phyloP scores from a whole-genome alignment of 30 jellyfish, hydroid and myxozoan species.

The Aurelia sp. region DNA sequence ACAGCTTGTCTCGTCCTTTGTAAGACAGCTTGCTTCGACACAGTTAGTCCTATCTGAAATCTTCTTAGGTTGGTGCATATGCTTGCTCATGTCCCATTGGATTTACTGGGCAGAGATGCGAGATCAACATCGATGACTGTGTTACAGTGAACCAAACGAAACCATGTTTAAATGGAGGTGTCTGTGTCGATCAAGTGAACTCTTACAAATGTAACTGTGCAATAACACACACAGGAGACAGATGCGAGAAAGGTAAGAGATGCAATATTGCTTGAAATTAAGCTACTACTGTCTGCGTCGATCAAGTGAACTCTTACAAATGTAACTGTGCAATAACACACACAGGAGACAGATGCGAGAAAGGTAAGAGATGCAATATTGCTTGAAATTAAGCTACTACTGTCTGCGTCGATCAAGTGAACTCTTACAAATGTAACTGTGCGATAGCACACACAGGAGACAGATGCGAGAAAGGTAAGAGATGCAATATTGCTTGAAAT shows the following conservation, averaged over 20 bases:
- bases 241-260: conserved; percentile 86
- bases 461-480: conserved; percentile 88
- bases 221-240: conserved; percentile 80
- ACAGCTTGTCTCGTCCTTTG: too few species aligned
- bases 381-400: too few species aligned
- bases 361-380: conserved; percentile 58
- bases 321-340: conserved; percentile 89
- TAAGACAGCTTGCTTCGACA: too few species aligned
- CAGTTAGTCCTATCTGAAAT: not conserved
- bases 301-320: conserved; percentile 50
- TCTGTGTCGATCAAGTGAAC: conserved; percentile 75
- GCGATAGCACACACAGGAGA: conserved; percentile 85
- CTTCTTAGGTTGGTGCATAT: conserved; percentile 70
- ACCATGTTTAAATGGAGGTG: conserved; percentile 87
- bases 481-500: not conserved
- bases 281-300: conserved; percentile 79
- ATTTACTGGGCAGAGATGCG: conserved; percentile 89
- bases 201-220: conserved; percentile 76
- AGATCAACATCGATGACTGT: conserved; percentile 90
- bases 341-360: conserved; percentile 84
- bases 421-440: conserved; percentile 72
- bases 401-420: conserved; percentile 71
- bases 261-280: not conserved
- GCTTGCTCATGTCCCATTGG: conserved; percentile 87
- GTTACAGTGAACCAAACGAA: conserved; percentile 17